Conservation (phyloP, 2,113 vertebrate species). For the Riparia riparia region DNA sequence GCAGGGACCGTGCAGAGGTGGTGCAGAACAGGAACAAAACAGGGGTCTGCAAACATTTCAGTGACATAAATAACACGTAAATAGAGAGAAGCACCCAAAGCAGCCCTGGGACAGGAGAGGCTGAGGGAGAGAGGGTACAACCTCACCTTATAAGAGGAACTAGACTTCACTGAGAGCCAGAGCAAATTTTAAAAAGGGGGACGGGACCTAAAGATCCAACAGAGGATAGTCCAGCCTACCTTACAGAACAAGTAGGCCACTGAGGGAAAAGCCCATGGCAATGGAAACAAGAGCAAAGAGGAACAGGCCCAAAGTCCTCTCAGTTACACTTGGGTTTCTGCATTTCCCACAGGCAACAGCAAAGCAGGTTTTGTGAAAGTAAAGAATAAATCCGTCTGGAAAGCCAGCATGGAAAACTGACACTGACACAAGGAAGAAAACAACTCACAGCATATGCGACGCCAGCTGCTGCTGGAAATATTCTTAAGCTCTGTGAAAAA, state of each 20-base stretch:
- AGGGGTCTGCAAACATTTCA: background rate
- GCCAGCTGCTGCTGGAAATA: conserved; percentile 20
- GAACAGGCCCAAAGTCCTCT: background rate
- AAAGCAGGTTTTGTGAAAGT: background rate
- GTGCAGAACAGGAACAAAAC: background rate
- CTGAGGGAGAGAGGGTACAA: background rate
- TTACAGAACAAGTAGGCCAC: background rate
- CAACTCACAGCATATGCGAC: background rate
- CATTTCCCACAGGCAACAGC: accelerated
- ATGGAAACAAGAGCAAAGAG: background rate
- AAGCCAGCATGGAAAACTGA: conserved; percentile 10
- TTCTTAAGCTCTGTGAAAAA: background rate
- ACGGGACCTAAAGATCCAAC: background rate
- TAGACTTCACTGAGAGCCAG: background rate
- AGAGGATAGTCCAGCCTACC: background rate
- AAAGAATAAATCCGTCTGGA: background rate
- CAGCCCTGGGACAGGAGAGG: background rate
- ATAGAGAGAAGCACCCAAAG: background rate
- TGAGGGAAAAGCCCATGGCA: background rate
- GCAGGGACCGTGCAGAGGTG: background rate
- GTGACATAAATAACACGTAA: background rate
- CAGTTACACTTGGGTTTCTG: background rate
- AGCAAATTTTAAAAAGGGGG: background rate
- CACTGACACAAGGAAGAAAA: background rate
- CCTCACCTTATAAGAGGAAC: background rate